Base-by-base conservation (phyloP, 2,797 vertebrate species). In the Columba guinea region DNA sequence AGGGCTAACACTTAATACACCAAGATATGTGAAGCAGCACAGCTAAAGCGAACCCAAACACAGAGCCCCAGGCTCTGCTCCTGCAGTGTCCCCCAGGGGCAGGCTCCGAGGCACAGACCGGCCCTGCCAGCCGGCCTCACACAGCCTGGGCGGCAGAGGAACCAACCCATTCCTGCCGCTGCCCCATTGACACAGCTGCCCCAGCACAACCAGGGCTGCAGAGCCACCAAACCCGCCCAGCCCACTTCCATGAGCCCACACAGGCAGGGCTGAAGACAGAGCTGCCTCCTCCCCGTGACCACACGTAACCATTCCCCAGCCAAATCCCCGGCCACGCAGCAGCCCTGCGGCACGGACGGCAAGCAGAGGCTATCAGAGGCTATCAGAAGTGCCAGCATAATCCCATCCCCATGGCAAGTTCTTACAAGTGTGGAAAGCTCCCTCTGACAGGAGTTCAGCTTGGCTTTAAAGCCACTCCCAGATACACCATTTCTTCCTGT, bases 321-420 rank as follows among this genome's bases (percentile, higher is more conserved):
- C 65, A 67, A 55, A n/a, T 1, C 15, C 60, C 52, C 2, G 3
- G 37, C 15, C 27, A 18, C 0, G 0, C 39, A 59, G 78, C n/a
- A 34, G 19, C 27, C 16, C 27, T 22, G 19, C 0, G 1, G 27
- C 41, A 67, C 37, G 37, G 28, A 30, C 10, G 18, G 59, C 3
- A 1, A 49, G 13, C 34, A 35, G 32, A 77, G 51, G 55, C 39
- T 11, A 5, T 6, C 44, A 9, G 34, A 55, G 51, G 55, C 39
- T 11, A 5, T 6, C 44, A 9, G 37, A 55, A 41, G 18, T 18
- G 24, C 41, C 67, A 76, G 32, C 10, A 7, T 3, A 70, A 39
- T 34, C 56, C 46, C 27, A 21, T 44, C 15, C 34, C 44, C 41
- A 27, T 0, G 2, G 49, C 24, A 79, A n/a, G 19, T 86, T 81